phyloP scores from a whole-genome alignment of 2,113 vertebrate species.

The Dermatemys mawii region DNA sequence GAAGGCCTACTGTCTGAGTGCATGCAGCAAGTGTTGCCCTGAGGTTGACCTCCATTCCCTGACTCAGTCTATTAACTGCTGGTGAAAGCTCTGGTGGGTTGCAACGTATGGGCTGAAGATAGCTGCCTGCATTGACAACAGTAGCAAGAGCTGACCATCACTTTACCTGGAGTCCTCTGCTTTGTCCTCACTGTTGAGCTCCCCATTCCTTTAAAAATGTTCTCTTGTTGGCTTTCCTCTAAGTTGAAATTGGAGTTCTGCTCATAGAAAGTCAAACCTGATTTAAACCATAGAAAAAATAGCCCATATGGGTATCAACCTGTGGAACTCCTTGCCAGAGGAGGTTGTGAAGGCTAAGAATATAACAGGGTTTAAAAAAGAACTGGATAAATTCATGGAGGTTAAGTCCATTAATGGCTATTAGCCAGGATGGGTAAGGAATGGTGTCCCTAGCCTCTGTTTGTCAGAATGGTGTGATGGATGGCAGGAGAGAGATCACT shows the following conservation, averaged over 20 bases:
- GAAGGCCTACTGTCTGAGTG: neutral
- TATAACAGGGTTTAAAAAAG: too few species aligned
- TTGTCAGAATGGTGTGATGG: too few species aligned
- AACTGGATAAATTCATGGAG: too few species aligned
- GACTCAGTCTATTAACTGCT: neutral
- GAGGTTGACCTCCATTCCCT: fast-evolving
- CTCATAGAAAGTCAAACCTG: neutral
- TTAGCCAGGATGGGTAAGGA: too few species aligned
- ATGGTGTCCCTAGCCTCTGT: too few species aligned
- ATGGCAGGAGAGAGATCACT: too few species aligned
- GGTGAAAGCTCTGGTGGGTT: neutral
- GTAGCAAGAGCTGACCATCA: neutral
- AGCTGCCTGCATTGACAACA: neutral
- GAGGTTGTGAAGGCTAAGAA: too few species aligned
- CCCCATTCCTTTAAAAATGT: neutral
- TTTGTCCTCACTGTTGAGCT: neutral
- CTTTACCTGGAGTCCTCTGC: neutral
- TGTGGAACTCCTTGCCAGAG: too few species aligned
- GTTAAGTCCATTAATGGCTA: too few species aligned
- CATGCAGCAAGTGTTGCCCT: neutral
- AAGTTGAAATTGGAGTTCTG: neutral
- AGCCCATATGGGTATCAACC: neutral
- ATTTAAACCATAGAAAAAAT: neutral
- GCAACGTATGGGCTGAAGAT: neutral
- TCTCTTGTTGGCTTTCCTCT: neutral